Conservation (phyloP, 2,888 invertebrate genomes). For the Hermodice carunculata region DNA sequence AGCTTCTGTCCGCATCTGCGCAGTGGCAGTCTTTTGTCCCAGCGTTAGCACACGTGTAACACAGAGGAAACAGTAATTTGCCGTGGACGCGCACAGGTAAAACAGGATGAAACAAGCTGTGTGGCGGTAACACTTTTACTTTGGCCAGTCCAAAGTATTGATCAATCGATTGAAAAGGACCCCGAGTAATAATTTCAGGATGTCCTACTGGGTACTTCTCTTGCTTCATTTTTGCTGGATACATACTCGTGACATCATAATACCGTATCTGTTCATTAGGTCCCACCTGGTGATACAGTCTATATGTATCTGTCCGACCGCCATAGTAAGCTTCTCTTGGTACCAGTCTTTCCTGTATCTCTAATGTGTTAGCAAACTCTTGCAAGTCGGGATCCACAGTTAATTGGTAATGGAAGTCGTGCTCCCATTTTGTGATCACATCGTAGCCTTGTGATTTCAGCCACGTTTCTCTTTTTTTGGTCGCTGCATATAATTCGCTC, state of each 20-base stretch:
- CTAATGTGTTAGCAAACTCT: conserved; percentile 26
- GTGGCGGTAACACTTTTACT: conserved; percentile 48
- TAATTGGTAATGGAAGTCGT: no score
- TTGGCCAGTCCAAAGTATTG: conserved; percentile 50
- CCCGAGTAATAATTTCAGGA: conserved; percentile 41
- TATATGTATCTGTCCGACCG: conserved; percentile 47
- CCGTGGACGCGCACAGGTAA: conserved; percentile 51
- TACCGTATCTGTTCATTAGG: conserved; percentile 43
- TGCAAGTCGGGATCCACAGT: no score
- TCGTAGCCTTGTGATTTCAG: no score
- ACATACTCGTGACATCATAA: conserved; percentile 46
- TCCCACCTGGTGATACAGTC: conserved; percentile 40
- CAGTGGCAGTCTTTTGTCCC: conserved; percentile 61
- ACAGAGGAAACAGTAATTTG: conserved; percentile 62
- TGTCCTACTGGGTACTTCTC: conserved; percentile 48
- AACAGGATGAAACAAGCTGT: conserved; percentile 54
- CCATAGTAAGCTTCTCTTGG: conserved; percentile 53
- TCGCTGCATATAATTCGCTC: no score
- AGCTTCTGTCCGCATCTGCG: conserved; percentile 42
- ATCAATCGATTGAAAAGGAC: conserved; percentile 38
- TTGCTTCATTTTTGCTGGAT: conserved; percentile 49
- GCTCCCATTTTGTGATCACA: no score
- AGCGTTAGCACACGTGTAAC: conserved; percentile 58
- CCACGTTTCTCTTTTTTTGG: no score
- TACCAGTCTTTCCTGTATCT: conserved; percentile 37